These are phyloP conservation scores for Pantherophis alleghaniensis DNA, from an alignment of 2,797 vertebrate genomes.

Conservation along the genomic window DNA sequence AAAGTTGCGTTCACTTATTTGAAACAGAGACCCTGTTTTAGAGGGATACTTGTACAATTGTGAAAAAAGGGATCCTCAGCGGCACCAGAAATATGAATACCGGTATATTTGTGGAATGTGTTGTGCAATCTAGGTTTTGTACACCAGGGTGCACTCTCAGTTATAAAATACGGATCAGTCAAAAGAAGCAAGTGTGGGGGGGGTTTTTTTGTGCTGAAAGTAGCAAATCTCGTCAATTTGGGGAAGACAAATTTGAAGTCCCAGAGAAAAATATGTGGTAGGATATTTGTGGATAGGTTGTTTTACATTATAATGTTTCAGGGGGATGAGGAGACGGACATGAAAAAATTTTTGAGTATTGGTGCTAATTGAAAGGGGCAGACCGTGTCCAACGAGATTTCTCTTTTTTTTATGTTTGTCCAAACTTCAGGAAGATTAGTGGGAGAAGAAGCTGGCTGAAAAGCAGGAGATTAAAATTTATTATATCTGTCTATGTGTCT, in stretches of 20 bases:
- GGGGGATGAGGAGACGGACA: background rate
- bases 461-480: background rate
- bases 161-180: background rate
- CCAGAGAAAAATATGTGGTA: background rate
- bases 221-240: background rate
- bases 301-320: background rate
- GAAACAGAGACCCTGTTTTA: background rate
- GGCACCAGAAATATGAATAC: background rate
- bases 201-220: background rate
- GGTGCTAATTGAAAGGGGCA: background rate
- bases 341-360: background rate
- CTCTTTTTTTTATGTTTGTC: background rate
- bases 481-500: background rate
- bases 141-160: slow-evolving; percentile 15
- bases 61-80: background rate
- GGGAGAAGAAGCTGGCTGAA: background rate
- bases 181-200: background rate
- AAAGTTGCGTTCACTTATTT: background rate
- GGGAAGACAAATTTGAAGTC: background rate
- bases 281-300: background rate
- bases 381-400: background rate
- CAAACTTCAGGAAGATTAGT: background rate
- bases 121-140: background rate
- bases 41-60: background rate
- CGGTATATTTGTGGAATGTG: background rate